Percentiles rank a stretch among this genome's conserved stretches.
Evolutionary conservation across 2,797 vertebrate species (phyloP).

Genomic region (Ibycter americanus): DNA sequence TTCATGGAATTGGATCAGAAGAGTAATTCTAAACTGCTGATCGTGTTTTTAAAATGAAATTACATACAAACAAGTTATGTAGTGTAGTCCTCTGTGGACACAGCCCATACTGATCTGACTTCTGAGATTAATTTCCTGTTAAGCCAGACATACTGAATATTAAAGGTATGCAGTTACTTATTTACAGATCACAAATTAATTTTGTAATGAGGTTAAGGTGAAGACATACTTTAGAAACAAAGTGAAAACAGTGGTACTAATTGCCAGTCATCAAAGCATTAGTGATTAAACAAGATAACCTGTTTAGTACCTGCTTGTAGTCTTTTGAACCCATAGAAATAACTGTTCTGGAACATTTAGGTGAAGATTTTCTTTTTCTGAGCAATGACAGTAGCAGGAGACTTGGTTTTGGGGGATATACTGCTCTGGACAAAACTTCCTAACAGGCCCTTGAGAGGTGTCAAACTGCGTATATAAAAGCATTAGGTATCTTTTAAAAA

Average conservation of each 20-base stretch:
- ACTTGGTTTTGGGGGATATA: background rate
- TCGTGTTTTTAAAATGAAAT: too few relatives aligned
- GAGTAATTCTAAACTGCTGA: background rate
- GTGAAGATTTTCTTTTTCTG: background rate
- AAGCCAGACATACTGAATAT: background rate
- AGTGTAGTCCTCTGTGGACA: background rate
- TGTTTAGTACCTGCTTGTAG: background rate
- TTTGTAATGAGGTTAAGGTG: background rate
- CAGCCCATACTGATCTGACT: background rate
- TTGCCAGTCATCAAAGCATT: background rate
- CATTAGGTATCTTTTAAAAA: background rate
- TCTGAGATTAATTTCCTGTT: background rate
- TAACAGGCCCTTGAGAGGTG: background rate
- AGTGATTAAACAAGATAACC: background rate
- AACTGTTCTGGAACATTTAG: background rate
- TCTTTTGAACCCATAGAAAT: background rate
- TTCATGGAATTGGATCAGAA: background rate
- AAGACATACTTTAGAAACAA: background rate
- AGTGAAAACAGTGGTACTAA: background rate
- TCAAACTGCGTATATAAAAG: background rate
- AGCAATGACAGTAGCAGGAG: background rate
- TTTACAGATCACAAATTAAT: background rate
- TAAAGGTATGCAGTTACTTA: rapidly evolving
- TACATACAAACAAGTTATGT: rapidly evolving
- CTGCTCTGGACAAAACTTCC: background rate